Evolutionary conservation across 2,888 invertebrate species (phyloP), one percentile per base, ranked within the genome.

Genomic region (Synanthedon vespiformis): DNA sequence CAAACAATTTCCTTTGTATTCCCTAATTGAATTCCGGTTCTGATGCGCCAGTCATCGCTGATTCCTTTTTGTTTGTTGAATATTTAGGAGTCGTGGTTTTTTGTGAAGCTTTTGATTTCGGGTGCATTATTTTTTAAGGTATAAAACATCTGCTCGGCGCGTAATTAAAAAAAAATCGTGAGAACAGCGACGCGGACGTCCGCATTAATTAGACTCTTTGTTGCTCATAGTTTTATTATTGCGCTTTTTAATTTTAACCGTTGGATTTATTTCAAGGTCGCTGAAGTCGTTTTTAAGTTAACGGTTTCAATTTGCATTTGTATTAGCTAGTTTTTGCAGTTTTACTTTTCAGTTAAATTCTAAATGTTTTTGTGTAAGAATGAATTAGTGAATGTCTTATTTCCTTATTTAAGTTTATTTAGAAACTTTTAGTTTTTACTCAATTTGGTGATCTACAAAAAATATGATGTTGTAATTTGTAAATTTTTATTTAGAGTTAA

Each of bases 81-180:
- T 85, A 81, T 80, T 81, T 73, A 75, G 67, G 61, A 62, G 58
- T 27, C 34, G 48, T 68, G 59, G 61, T 62, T 72, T 75, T 80
- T 80, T 73, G 74, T 72, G 72, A 64, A 56, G 67, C 58, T 57
- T 70, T 64, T 69, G 69, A 74, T 75, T 74, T 68, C 64, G 65
- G 71, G 67, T 68, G 67, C 68, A 70, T 77, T 74, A 68, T 75
- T 75, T 78, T 74, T 72, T 68, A 64, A 62, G 64, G 76, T 72
- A 75, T 74, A 74, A 77, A 80, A 75, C 79, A 81, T 81, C 82
- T 84, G 84, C 74, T 63, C 66, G 72, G 65, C 47, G 73, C 63
- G 73, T 78, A 85, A 87, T 85, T 85, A 82, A 78, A 80, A 56
- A n/a, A 78, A 79, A 80, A 75, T 71, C 87, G 87, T 87, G 87